Conservation (phyloP, 2,888 invertebrate species). For the Boloria euphrosyne region DNA sequence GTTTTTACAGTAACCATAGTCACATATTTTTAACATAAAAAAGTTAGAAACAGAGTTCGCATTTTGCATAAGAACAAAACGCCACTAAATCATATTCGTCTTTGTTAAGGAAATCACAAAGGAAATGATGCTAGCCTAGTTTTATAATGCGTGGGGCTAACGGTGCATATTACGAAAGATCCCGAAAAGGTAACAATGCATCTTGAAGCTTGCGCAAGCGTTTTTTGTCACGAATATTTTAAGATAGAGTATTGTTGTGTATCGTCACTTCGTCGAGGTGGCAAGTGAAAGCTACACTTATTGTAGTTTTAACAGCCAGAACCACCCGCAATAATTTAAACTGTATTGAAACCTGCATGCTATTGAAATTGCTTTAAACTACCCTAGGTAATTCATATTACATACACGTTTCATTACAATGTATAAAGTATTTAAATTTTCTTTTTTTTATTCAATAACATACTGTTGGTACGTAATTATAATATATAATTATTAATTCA, state of each 20-base stretch:
- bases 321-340: conserved; percentile 39
- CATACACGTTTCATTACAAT: neutral
- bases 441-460: neutral
- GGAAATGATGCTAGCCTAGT: conserved; percentile 66
- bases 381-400: neutral
- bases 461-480: neutral
- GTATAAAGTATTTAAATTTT: neutral
- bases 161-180: conserved; percentile 65
- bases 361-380: neutral
- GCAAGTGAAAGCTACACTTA: conserved; percentile 68
- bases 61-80: conserved; percentile 52
- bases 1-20: neutral
- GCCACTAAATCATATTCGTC: conserved; percentile 72
- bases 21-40: conserved; percentile 26
- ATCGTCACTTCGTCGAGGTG: conserved; percentile 63
- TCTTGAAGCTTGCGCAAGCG: conserved; percentile 68
- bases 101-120: conserved; percentile 68
- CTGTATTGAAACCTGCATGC: conserved; percentile 29
- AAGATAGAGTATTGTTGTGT: conserved; percentile 42
- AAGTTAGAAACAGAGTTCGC: conserved; percentile 28
- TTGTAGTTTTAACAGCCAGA: conserved; percentile 42
- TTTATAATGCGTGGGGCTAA: conserved; percentile 68
- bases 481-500: neutral
- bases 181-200: conserved; percentile 66
- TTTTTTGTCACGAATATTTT: conserved; percentile 56